Percentiles rank a stretch among this genome's conserved stretches.
phyloP scores from a whole-genome alignment of 2,113 vertebrate genomes.

The Istiophorus platypterus region DNA sequence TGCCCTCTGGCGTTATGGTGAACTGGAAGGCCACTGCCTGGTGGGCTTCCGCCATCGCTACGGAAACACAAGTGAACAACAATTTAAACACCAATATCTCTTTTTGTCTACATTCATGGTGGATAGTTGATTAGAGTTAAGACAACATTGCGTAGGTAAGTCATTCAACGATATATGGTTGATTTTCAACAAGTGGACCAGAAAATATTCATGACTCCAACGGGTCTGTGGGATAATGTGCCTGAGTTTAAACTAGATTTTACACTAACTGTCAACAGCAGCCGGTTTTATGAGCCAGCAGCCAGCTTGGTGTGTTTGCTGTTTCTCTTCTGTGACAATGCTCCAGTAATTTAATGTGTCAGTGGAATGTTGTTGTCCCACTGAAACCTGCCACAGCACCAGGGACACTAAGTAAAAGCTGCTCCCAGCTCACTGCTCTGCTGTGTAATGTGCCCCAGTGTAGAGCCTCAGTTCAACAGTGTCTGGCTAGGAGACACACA shows the following conservation, averaged over 20 bases:
- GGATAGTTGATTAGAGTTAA: no score
- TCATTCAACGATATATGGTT: no score
- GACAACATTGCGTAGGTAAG: no score
- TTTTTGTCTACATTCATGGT: no score
- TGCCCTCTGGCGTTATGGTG: slow-evolving; percentile 87
- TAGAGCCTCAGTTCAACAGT: no score
- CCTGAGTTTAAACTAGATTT: neutral
- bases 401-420: neutral
- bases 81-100: neutral
- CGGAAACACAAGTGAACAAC: slow-evolving; percentile 16
- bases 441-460: no score
- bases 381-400: neutral
- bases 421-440: neutral
- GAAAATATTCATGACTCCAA: neutral
- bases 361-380: slow-evolving; percentile 55
- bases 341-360: slow-evolving; percentile 49
- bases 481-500: neutral
- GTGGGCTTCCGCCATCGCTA: slow-evolving; percentile 91
- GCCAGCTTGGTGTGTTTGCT: neutral
- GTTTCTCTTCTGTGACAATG: neutral
- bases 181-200: no score
- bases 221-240: neutral
- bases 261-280: neutral
- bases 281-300: neutral
- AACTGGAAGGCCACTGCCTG: slow-evolving; percentile 91